Base-by-base conservation (phyloP, 1,140 invertebrate species). In the Bactericera cockerelli region DNA sequence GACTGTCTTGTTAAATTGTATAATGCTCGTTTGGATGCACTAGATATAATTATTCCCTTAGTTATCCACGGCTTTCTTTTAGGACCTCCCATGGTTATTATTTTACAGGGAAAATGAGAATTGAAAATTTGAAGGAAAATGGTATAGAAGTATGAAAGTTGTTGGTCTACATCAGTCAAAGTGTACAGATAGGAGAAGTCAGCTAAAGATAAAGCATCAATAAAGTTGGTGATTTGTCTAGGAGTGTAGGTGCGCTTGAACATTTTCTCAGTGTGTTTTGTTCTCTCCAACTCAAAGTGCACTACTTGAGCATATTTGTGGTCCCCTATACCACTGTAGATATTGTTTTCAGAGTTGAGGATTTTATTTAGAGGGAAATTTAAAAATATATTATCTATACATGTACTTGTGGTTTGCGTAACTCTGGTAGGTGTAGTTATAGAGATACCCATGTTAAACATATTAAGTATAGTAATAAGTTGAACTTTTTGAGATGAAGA, bases 291-390 rank as follows among this genome's bases (percentile, higher is more conserved):
- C 8, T 49, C 22, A 4, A 49, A n/a, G n/a, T 49, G n/a, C 6
- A 49, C 22, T 16, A 49, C 4, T 22, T 49, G 42, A 6, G n/a
- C 42, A n/a, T 19, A n/a, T 16, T 49, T 49, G 22, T 49, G 42
- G 19, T 49, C 42, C n/a, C 42, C 42, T 19, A 49, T 49, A 6
- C 42, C 42, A 49, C 42, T 49, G 42, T 49, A 49, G 19, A 49
- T 16, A n/a, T 49, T 49, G 4, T 4, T n/a, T 6, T 49, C 42
- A 4, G 22, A 19, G 22, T 49, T 49, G 4, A 49, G 8, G 22
- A 49, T 16, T 4, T 19, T 16, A 19, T 22, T 49, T 6, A 22
- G 4, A 8, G 42, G 42, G 42, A 49, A 49, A n/a, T 49, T 49
- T 6, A 49, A 4, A 22, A 49, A n/a, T 16, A 49, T 49, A 16